Percentiles rank a stretch among this genome's conserved stretches.
phyloP scores from a whole-genome alignment of 2,888 invertebrate genomes.

The Heliconius charithonia region DNA sequence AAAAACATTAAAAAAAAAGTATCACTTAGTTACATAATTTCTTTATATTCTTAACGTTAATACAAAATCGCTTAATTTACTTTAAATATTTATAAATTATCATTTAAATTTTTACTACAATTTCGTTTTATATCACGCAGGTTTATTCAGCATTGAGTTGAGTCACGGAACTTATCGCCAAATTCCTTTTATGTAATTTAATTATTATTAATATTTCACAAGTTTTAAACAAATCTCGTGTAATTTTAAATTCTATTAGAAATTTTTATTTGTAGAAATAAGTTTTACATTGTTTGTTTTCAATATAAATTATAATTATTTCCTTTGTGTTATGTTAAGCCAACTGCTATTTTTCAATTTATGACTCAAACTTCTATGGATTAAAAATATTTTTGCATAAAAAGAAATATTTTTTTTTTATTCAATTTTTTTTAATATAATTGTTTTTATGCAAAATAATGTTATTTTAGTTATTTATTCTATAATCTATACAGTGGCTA shows the following conservation, averaged over 20 bases:
- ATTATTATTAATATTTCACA: not conserved
- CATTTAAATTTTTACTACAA: slow-evolving; percentile 2
- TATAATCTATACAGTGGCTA: not conserved
- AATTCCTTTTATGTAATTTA: not conserved
- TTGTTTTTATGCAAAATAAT: not conserved
- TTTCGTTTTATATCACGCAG: not conserved
- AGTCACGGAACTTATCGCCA: not conserved
- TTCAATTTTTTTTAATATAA: not conserved
- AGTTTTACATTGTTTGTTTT: not conserved
- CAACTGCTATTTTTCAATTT: too few relatives aligned
- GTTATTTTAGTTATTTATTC: not conserved
- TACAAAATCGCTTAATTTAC: not conserved
- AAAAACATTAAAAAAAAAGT: slow-evolving; percentile 8
- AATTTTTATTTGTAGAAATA: not conserved
- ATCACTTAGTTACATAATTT: slow-evolving; percentile 18
- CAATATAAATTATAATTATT: not conserved
- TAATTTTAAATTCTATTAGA: not conserved
- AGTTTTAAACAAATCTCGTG: not conserved
- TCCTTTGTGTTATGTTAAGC: not conserved
- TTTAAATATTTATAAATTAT: not conserved
- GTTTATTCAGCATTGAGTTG: not conserved
- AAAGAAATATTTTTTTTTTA: too few relatives aligned
- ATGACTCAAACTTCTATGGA: too few relatives aligned
- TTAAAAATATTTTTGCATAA: too few relatives aligned
- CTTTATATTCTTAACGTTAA: slow-evolving; percentile 1